Evolutionary conservation across 2,113 vertebrate species (phyloP).

Genomic region (Chaetodon trifascialis): DNA sequence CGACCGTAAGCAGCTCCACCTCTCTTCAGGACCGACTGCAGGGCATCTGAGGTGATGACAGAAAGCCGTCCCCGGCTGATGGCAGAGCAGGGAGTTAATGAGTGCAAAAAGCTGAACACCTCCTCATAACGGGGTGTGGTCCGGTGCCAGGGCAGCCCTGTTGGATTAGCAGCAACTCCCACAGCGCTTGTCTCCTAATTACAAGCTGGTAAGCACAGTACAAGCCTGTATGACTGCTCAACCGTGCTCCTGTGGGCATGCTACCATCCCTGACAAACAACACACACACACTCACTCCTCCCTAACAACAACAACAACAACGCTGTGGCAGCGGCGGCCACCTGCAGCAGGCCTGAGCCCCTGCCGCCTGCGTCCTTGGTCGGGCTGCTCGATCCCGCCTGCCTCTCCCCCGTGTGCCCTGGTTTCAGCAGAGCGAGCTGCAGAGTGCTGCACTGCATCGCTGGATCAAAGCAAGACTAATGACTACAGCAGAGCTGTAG

Average conservation of each 20-base stretch:
- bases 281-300: constrained; percentile 40
- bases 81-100: constrained; percentile 36
- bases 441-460: constrained; percentile 64
- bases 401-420: constrained; percentile 48
- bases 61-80: neutral
- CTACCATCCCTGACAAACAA: constrained; percentile 67
- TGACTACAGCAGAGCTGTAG: constrained; percentile 66
- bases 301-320: constrained; percentile 41
- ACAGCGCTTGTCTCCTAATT: constrained; percentile 70
- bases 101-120: constrained; percentile 34
- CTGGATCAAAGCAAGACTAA: constrained; percentile 70
- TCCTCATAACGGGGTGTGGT: constrained; percentile 56
- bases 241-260: constrained; percentile 65
- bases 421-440: constrained; percentile 58
- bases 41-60: constrained; percentile 9
- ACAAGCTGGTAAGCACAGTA: constrained; percentile 58
- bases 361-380: constrained; percentile 28
- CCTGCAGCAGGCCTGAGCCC: constrained; percentile 60
- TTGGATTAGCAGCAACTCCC: constrained; percentile 66
- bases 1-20: neutral
- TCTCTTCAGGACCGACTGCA: neutral
- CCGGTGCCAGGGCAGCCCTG: constrained; percentile 39
- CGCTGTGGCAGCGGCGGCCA: constrained; percentile 36
- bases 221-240: constrained; percentile 54
- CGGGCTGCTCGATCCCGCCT: constrained; percentile 24